Evolutionary conservation across 2,888 invertebrate genomes (phyloP).

Genomic region (Sminthurides aquaticus): DNA sequence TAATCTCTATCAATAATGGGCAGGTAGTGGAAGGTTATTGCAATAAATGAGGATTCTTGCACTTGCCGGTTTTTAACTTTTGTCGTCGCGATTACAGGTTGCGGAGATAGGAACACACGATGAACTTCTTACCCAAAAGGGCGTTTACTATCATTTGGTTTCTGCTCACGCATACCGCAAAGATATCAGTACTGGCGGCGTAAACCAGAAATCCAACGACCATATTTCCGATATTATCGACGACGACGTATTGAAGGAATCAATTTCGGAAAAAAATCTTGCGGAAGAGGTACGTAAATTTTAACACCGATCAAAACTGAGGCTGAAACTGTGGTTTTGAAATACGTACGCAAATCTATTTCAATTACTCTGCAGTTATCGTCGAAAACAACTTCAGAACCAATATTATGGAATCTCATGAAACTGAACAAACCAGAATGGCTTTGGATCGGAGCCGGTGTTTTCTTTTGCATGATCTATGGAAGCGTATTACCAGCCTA

Average conservation of each 20-base stretch:
- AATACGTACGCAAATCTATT: neutral
- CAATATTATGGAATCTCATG: slow-evolving; percentile 54
- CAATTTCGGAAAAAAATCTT: neutral
- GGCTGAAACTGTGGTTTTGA: neutral
- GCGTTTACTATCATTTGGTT: slow-evolving; percentile 62
- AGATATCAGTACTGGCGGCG: slow-evolving; percentile 22
- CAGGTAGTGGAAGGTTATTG: too few relatives aligned
- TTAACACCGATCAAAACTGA: slow-evolving; percentile 1
- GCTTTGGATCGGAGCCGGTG: slow-evolving; percentile 56
- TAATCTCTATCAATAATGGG: slow-evolving; percentile 46
- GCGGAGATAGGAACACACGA: slow-evolving; percentile 68
- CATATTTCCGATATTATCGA: neutral
- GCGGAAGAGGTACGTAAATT: neutral
- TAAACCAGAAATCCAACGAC: neutral
- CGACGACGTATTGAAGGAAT: neutral
- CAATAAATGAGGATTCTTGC: neutral
- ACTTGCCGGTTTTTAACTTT: neutral
- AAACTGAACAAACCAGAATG: slow-evolving; percentile 64
- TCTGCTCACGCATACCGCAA: slow-evolving; percentile 54
- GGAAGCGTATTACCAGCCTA: slow-evolving; percentile 67
- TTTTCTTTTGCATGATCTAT: slow-evolving; percentile 59
- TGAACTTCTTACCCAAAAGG: slow-evolving; percentile 57
- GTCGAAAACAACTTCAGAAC: slow-evolving; percentile 21
- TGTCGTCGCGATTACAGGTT: slow-evolving; percentile 46
- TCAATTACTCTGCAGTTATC: neutral